These are phyloP conservation scores for Pelobates fuscus DNA, from an alignment of 2,113 vertebrate species.

Conservation along the genomic window DNA sequence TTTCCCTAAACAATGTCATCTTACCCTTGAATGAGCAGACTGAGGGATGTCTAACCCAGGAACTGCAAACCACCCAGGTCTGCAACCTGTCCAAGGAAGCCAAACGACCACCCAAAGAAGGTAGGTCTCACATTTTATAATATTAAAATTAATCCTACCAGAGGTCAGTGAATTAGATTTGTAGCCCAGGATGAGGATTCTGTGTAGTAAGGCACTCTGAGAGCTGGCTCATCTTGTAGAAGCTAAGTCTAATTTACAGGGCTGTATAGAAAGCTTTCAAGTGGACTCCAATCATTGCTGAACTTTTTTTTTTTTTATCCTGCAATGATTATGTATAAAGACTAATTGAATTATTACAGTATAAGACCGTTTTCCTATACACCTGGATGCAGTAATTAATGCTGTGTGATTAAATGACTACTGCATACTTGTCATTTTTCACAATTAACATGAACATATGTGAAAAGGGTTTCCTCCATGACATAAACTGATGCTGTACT, in stretches of 20 bases:
- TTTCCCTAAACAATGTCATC: constrained; percentile 95
- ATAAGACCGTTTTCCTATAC: too few relatives aligned
- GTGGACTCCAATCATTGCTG: not conserved
- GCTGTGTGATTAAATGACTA: not conserved
- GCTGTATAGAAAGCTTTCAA: not conserved
- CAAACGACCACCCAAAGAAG: constrained; percentile 94
- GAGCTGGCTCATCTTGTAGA: too few relatives aligned
- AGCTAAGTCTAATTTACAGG: too few relatives aligned
- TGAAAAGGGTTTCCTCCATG: constrained; percentile 11
- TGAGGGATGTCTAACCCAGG: constrained; percentile 94
- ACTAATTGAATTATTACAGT: too few relatives aligned
- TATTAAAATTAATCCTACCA: not conserved
- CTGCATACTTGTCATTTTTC: constrained; percentile 11
- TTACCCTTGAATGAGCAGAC: constrained; percentile 98
- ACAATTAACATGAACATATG: constrained; percentile 11
- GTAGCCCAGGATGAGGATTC: too few relatives aligned
- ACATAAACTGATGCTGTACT: constrained; percentile 18
- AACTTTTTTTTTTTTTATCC: not conserved
- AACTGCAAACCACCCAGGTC: constrained; percentile 91
- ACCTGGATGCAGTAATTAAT: not conserved
- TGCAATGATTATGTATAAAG: not conserved
- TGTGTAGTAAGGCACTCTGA: too few relatives aligned
- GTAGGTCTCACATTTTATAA: constrained; percentile 74
- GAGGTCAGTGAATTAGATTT: too few relatives aligned
- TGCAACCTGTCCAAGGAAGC: constrained; percentile 97